A percentile compares a stretch with the other conserved stretches of the same genome.
Conservation (phyloP, 2,113 vertebrate genomes). For the Mionectes macconnelli region DNA sequence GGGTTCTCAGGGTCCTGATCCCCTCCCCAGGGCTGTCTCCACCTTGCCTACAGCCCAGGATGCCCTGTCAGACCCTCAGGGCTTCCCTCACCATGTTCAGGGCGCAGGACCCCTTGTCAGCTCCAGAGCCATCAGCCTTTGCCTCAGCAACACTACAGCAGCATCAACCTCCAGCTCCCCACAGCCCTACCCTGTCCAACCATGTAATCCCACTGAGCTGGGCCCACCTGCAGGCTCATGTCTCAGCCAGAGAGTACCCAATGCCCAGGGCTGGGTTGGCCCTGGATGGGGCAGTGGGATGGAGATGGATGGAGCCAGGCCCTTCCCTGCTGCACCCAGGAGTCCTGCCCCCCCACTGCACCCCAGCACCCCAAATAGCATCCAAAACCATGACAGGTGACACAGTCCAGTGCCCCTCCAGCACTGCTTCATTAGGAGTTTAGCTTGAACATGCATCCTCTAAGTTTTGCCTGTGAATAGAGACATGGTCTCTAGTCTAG, state of each 20-base stretch:
- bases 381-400: not conserved
- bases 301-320: too few relatives aligned
- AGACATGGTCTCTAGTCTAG: not conserved
- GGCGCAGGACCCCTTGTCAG: not conserved
- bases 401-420: too few relatives aligned
- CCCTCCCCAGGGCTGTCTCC: not conserved
- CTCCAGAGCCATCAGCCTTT: rapidly evolving
- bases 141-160: rapidly evolving
- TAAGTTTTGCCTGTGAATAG: not conserved
- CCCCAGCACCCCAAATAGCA: too few relatives aligned
- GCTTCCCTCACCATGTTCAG: not conserved
- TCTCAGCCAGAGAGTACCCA: rapidly evolving
- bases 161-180: not conserved
- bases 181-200: not conserved
- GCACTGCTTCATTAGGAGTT: not conserved
- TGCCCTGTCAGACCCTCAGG: rapidly evolving
- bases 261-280: rapidly evolving
- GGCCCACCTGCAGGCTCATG: rapidly evolving
- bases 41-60: rapidly evolving
- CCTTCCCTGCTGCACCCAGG: not conserved
- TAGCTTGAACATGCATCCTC: not conserved
- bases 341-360: rapidly evolving
- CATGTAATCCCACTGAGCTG: rapidly evolving
- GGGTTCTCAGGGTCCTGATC: rapidly evolving
- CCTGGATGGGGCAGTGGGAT: not conserved